Conservation (phyloP, 1,140 invertebrate species). For the Idris sp. region DNA sequence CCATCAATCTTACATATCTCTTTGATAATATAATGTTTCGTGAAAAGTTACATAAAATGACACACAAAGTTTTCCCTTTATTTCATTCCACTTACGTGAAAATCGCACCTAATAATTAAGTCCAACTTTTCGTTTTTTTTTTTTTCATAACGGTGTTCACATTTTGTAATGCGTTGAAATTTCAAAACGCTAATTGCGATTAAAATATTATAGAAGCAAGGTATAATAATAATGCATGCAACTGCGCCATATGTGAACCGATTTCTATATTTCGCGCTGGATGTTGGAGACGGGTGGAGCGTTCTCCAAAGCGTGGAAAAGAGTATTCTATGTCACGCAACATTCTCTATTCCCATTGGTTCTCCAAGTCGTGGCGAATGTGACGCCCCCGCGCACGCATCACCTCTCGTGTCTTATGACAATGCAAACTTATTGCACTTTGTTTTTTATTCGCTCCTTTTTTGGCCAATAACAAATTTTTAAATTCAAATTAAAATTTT, state of each 20-base stretch:
- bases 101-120: constrained; percentile 38
- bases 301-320: constrained; percentile 67
- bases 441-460: constrained; percentile 3
- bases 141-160: constrained; percentile 25
- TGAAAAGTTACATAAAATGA: constrained; percentile 34
- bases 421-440: constrained; percentile 41
- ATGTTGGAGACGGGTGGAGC: constrained; percentile 64
- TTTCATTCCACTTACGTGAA: constrained; percentile 36
- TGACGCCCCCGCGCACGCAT: constrained; percentile 68
- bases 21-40: neutral
- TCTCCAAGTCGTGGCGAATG: constrained; percentile 38
- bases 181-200: constrained; percentile 36
- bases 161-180: constrained; percentile 43
- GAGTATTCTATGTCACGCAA: constrained; percentile 67
- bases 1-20: constrained; percentile 37
- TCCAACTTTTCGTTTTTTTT: constrained; percentile 40
- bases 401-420: constrained; percentile 56
- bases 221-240: too few species aligned
- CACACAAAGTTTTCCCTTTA: constrained; percentile 30
- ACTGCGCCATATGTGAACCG: constrained; percentile 43
- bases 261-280: constrained; percentile 48
- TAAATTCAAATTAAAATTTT: too few species aligned
- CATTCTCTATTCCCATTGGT: constrained; percentile 64
- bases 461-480: neutral
- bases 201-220: constrained; percentile 25